A percentile compares a stretch with the other conserved stretches of the same genome.
Evolutionary conservation across 2,113 vertebrate genomes (phyloP).

Genomic region (Corythornis madagascariensis): DNA sequence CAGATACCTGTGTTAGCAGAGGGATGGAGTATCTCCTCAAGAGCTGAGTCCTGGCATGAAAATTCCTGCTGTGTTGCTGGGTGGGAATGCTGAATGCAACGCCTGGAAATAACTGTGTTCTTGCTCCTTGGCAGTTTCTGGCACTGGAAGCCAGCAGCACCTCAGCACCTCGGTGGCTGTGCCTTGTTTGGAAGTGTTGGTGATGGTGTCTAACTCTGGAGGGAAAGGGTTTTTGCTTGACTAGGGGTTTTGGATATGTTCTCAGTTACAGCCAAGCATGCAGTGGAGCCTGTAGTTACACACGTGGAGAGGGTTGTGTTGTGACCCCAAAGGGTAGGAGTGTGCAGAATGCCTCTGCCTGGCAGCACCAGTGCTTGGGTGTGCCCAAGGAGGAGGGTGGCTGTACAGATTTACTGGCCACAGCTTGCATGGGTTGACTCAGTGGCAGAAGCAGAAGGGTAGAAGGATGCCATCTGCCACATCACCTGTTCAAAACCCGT

Average conservation of each 20-base stretch:
- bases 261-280: not conserved
- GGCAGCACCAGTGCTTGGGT: not conserved
- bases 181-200: not conserved
- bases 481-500: not conserved
- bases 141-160: not conserved
- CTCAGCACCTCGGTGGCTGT: not conserved
- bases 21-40: not conserved
- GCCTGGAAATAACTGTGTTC: not conserved
- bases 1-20: not conserved
- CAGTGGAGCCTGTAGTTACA: not conserved
- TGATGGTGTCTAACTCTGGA: not conserved
- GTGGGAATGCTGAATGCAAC: not conserved
- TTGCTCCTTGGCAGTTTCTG: not conserved
- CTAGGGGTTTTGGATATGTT: not conserved
- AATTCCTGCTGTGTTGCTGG: not conserved
- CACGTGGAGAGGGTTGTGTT: not conserved
- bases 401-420: not conserved
- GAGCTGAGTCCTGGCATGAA: not conserved
- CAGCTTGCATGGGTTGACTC: accelerated
- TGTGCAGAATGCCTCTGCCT: not conserved
- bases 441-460: not conserved
- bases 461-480: not conserved
- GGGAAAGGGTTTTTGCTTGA: not conserved
- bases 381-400: not conserved
- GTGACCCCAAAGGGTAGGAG: not conserved